Conservation (phyloP, 1,140 invertebrate genomes). For the Phocides pigmalion region DNA sequence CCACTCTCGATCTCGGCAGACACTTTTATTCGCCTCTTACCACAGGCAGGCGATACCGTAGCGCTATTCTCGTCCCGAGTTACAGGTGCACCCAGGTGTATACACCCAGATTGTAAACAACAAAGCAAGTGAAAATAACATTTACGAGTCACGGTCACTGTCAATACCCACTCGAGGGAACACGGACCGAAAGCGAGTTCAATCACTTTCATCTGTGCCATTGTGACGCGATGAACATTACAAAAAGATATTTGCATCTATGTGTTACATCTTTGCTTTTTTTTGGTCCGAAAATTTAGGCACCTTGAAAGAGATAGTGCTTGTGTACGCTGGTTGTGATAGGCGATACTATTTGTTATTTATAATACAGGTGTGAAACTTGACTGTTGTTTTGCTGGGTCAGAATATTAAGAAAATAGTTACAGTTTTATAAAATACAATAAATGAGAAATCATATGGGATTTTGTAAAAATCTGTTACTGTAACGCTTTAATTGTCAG, state of each 20-base stretch:
- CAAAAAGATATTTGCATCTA: slow-evolving; percentile 74
- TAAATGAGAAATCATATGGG: too few relatives aligned
- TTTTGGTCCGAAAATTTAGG: slow-evolving; percentile 50
- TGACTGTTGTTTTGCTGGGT: too few relatives aligned
- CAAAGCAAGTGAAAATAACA: slow-evolving; percentile 46
- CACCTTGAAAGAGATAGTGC: slow-evolving; percentile 46
- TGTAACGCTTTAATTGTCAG: too few relatives aligned
- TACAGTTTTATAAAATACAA: too few relatives aligned
- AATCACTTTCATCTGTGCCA: slow-evolving; percentile 74
- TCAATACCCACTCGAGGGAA: slow-evolving; percentile 44
- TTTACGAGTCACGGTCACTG: slow-evolving; percentile 47
- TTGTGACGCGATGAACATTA: slow-evolving; percentile 63
- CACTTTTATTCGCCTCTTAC: too few relatives aligned
- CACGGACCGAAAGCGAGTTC: slow-evolving; percentile 58
- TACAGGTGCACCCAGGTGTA: too few relatives aligned
- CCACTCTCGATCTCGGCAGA: too few relatives aligned
- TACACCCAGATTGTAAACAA: slow-evolving; percentile 27
- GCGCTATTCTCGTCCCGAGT: too few relatives aligned
- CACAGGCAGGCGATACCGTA: too few relatives aligned
- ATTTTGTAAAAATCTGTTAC: too few relatives aligned
- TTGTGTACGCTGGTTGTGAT: slow-evolving; percentile 40
- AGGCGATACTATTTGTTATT: slow-evolving; percentile 1
- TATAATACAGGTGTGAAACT: too few relatives aligned
- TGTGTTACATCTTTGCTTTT: slow-evolving; percentile 71
- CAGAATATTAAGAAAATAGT: too few relatives aligned